Evolutionary conservation across 2,888 invertebrate genomes (phyloP), one percentile per base, ranked within the genome.

Genomic region (Melinaea menophilus): DNA sequence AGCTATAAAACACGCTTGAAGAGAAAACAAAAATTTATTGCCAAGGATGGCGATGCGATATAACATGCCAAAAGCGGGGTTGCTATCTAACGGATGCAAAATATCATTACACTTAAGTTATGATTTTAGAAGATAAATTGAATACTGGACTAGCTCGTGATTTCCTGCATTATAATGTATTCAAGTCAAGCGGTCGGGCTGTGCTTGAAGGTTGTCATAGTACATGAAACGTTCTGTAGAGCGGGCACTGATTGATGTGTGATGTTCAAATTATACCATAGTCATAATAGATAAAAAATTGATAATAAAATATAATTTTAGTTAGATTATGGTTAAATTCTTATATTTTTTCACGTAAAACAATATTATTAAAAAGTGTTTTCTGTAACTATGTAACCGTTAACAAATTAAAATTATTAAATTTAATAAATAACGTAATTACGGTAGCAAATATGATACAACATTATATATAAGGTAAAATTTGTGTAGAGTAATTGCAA

Each of bases 81-180:
- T 62, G 63, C 64, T 64, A 55, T 62, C 75, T 74, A 72, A 76
- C 84, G 85, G 84, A 88, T 83, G 84, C 82, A 79, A 87, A 88
- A 84, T 84, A 84, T 87, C 84, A 85, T 88, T 87, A 85, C 77
- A 79, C 78, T 77, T 79, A 79, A 89, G 88, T 86, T 88, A 88
- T 86, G 85, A 87, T 86, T 88, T 88, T 84, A 77, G 81, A 88
- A 85, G 87, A 89, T 88, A 89, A 87, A 90, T 88, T 84, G 86
- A 82, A 80, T 79, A 79, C 78, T 82, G 80, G 83, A 79, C 79
- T 77, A 75, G 81, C 75, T 86, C 86, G 87, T 88, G 89, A 88
- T 88, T 89, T 90, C 90, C 89, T 88, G 86, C 80, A 80, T 83
- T 65, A 77, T 88, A 89, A 89, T 88, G 80, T 88, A 89, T 89